Percentiles rank a stretch among this genome's conserved stretches.
Conservation (phyloP, 2,797 vertebrate genomes). For the Nasua narica region DNA sequence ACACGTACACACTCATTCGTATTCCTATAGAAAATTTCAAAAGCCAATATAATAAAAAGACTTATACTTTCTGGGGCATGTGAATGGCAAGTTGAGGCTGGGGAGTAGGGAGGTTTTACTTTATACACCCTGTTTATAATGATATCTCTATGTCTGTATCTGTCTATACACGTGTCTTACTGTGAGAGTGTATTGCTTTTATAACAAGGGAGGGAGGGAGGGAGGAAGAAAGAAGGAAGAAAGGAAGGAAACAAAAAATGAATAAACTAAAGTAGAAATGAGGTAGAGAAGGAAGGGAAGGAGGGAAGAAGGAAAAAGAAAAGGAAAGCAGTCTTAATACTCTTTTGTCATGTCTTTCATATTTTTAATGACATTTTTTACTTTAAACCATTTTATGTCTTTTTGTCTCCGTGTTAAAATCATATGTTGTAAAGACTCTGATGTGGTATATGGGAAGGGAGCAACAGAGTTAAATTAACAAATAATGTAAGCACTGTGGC, state of each 20-base stretch:
- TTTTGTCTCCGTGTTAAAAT: slow-evolving; percentile 23
- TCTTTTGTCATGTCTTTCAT: not conserved
- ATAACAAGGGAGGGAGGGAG: not conserved
- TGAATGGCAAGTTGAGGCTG: not conserved
- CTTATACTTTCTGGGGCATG: not conserved
- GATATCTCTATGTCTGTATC: not conserved
- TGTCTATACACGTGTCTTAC: not conserved
- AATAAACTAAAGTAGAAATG: not conserved
- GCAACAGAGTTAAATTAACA: slow-evolving; percentile 47
- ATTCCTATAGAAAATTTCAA: not conserved
- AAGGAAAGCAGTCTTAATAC: not conserved
- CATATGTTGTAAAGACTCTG: not conserved
- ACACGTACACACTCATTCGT: not conserved
- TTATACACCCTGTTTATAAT: not conserved
- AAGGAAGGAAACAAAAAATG: not conserved
- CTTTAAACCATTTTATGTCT: not conserved
- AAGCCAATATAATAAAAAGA: not conserved
- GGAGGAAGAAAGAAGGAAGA: not conserved
- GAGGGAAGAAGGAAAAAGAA: not conserved
- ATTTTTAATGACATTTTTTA: slow-evolving; percentile 33
- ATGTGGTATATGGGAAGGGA: not conserved
- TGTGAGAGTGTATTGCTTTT: not conserved
- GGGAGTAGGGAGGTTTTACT: not conserved
- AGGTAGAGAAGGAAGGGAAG: not conserved
- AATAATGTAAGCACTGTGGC: slow-evolving; percentile 47